These are phyloP conservation scores for Campodea augens DNA, from an alignment of 1,140 invertebrate genomes.

Conservation along the genomic window DNA sequence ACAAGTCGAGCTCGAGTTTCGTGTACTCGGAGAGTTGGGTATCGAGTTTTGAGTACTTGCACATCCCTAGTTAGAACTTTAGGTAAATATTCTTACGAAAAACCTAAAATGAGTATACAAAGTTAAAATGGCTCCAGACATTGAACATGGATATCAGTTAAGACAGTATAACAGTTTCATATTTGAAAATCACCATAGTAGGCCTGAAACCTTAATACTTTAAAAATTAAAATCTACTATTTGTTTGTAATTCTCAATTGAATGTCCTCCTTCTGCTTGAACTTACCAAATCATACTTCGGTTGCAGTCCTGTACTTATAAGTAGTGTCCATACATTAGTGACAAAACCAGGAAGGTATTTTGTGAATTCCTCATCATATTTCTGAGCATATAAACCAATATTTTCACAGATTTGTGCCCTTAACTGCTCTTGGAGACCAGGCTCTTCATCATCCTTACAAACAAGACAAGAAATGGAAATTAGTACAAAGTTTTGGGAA, in stretches of 20 bases:
- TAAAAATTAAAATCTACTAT: background rate
- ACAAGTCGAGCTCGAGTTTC: too few relatives aligned
- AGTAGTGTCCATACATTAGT: slow-evolving; percentile 81
- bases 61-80: too few relatives aligned
- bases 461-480: slow-evolving; percentile 13
- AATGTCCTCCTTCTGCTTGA: background rate
- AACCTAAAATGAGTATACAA: background rate
- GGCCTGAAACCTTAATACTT: slow-evolving; percentile 1
- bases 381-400: slow-evolving; percentile 87
- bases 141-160: too few relatives aligned
- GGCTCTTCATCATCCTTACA: slow-evolving; percentile 65
- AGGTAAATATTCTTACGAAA: too few relatives aligned
- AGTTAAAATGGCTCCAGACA: slow-evolving; percentile 3
- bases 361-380: slow-evolving; percentile 90
- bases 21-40: too few relatives aligned
- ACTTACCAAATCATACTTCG: slow-evolving; percentile 79
- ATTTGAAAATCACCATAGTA: too few relatives aligned
- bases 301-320: slow-evolving; percentile 55
- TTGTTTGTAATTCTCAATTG: background rate
- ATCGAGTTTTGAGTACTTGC: too few relatives aligned
- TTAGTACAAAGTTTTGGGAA: background rate
- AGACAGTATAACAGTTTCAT: background rate
- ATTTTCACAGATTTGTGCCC: slow-evolving; percentile 91
- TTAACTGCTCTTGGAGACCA: slow-evolving; percentile 73
- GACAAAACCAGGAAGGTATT: slow-evolving; percentile 75